Percentiles rank a stretch among this genome's conserved stretches.
Conservation (phyloP, 2,888 invertebrate genomes). For the Oxyteleia sp. region DNA sequence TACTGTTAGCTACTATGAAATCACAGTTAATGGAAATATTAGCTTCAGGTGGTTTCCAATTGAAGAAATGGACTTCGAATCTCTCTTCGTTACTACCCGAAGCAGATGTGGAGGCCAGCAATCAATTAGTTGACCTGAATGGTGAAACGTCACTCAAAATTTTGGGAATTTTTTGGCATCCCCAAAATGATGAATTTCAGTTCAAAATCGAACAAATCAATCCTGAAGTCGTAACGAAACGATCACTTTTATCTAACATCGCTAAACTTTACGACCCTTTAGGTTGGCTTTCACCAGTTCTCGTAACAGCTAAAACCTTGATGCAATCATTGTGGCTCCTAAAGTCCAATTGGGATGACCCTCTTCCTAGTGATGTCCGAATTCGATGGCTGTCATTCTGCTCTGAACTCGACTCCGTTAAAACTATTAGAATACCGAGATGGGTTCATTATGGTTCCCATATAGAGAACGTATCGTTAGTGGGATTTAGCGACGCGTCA, state of each 20-base stretch:
- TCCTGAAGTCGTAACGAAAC: too few species aligned
- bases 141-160: too few species aligned
- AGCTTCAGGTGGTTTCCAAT: neutral
- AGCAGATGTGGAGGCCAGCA: too few species aligned
- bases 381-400: too few species aligned
- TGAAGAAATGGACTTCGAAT: neutral
- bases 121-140: too few species aligned
- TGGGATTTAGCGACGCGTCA: conserved; percentile 26
- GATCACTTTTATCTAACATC: too few species aligned
- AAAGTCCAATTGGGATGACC: conserved; percentile 9
- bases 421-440: neutral
- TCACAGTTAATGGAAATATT: neutral
- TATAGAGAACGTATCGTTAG: neutral
- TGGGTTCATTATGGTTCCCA: neutral
- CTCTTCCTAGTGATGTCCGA: neutral
- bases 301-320: conserved; percentile 6
- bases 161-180: too few species aligned
- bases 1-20: neutral
- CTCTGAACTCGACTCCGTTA: neutral
- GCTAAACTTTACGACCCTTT: too few species aligned
- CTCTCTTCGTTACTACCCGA: too few species aligned
- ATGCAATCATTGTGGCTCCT: conserved; percentile 5
- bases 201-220: too few species aligned
- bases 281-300: neutral
- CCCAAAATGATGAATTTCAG: too few species aligned